These are phyloP conservation scores for Typhlomys cinereus DNA, from an alignment of 2,113 vertebrate genomes.

Conservation along the genomic window DNA sequence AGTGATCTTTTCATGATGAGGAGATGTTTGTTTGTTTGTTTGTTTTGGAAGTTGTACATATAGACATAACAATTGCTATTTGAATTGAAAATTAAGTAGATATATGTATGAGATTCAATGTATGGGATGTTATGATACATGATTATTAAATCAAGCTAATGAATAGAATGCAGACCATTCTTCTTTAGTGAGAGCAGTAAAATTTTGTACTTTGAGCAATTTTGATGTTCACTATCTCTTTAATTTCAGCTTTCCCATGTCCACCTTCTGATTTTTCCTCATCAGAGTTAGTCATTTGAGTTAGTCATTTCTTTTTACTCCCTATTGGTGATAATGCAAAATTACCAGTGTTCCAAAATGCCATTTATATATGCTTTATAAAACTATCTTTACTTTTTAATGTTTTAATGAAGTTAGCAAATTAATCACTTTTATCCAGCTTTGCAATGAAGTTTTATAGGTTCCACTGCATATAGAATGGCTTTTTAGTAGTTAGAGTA, in stretches of 20 bases:
- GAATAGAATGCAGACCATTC: too few species aligned
- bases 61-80: background rate
- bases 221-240: background rate
- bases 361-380: background rate
- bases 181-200: background rate
- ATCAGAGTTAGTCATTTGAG: background rate
- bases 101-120: background rate
- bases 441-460: conserved; percentile 7
- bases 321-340: background rate
- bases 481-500: background rate
- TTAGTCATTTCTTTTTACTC: background rate
- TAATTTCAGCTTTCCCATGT: background rate
- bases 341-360: background rate
- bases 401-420: background rate
- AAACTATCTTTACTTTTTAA: conserved; percentile 13
- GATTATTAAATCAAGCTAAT: background rate
- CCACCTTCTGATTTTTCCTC: background rate
- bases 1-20: background rate
- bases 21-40: background rate
- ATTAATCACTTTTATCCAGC: conserved; percentile 29
- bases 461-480: background rate
- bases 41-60: background rate
- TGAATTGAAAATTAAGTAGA: background rate
- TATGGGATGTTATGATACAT: background rate
- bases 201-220: background rate